Percentiles rank a stretch among this genome's conserved stretches.
phyloP scores from a whole-genome alignment of 2,888 invertebrate species.

The Drosophila conformis region DNA sequence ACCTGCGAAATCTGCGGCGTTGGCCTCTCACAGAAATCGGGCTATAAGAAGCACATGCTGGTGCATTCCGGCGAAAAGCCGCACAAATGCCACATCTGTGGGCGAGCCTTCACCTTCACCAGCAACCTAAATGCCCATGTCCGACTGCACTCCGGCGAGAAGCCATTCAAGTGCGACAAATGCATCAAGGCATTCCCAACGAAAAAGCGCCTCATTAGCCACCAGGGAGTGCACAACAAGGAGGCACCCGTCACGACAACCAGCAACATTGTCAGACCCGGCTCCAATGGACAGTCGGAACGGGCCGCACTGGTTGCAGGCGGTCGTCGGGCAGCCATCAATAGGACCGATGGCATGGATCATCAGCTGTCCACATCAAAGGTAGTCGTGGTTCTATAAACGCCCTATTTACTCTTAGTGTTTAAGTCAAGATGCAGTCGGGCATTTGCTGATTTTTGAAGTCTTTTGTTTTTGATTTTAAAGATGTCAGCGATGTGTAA shows the following conservation, averaged over 20 bases:
- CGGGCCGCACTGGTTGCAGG: conserved; percentile 64
- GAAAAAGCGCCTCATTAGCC: conserved; percentile 83
- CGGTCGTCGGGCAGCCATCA: conserved; percentile 44
- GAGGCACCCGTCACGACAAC: conserved; percentile 70
- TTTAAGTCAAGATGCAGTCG: neutral
- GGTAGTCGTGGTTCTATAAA: conserved; percentile 65
- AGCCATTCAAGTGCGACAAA: conserved; percentile 80
- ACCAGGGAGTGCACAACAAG: conserved; percentile 81
- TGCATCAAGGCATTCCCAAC: conserved; percentile 82
- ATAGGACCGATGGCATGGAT: conserved; percentile 53
- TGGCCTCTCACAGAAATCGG: conserved; percentile 84
- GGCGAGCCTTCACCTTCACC: conserved; percentile 83
- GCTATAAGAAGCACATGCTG: conserved; percentile 85
- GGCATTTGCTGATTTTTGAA: neutral
- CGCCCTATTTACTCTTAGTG: conserved; percentile 9
- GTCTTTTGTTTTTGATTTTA: neutral
- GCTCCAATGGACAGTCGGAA: conserved; percentile 41
- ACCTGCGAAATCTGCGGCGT: conserved; percentile 84
- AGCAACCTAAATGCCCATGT: conserved; percentile 84
- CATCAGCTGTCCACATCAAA: conserved; percentile 64
- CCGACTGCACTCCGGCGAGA: conserved; percentile 82
- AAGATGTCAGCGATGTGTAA: neutral
- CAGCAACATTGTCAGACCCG: conserved; percentile 4
- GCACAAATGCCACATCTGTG: conserved; percentile 82
- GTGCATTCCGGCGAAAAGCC: conserved; percentile 84